Percentiles rank a stretch among this genome's conserved stretches.
phyloP scores from a whole-genome alignment of 2,797 vertebrate species.

The Lepilemur ruficaudatus region DNA sequence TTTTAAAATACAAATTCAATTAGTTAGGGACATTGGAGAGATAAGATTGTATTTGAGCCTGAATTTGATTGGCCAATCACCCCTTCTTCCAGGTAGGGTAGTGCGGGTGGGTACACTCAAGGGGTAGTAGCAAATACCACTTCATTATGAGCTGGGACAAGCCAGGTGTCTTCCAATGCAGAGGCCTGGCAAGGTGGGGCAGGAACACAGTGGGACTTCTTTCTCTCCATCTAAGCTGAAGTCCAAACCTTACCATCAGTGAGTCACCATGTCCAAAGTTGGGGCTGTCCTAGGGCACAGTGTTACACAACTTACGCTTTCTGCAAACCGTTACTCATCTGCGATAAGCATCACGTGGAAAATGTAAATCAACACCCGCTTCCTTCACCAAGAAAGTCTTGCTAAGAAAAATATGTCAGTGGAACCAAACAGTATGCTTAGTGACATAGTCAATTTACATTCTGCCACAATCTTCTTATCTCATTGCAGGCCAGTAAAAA shows the following conservation, averaged over 20 bases:
- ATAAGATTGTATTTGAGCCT: not conserved
- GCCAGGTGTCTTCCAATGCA: too few species aligned
- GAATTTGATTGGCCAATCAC: not conserved
- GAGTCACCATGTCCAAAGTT: too few species aligned
- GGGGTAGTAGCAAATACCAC: not conserved
- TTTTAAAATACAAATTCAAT: not conserved
- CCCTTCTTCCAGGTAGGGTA: not conserved
- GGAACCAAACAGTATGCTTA: not conserved
- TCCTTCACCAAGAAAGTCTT: not conserved
- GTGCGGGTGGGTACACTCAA: not conserved
- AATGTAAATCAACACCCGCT: not conserved
- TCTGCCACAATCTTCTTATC: not conserved
- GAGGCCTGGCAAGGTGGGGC: not conserved
- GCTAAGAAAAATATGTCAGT: not conserved
- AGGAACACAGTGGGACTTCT: not conserved
- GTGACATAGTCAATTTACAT: not conserved
- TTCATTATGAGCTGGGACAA: not conserved
- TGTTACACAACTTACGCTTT: not conserved
- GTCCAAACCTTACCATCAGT: not conserved
- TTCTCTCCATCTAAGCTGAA: not conserved
- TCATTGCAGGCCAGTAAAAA: not conserved
- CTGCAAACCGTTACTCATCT: not conserved
- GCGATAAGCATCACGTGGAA: not conserved
- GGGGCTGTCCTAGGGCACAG: too few species aligned
- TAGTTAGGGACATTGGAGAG: not conserved